A percentile compares a stretch with the other conserved stretches of the same genome.
Conservation (phyloP, 2,797 vertebrate species). For the Neomorphus geoffroyi region DNA sequence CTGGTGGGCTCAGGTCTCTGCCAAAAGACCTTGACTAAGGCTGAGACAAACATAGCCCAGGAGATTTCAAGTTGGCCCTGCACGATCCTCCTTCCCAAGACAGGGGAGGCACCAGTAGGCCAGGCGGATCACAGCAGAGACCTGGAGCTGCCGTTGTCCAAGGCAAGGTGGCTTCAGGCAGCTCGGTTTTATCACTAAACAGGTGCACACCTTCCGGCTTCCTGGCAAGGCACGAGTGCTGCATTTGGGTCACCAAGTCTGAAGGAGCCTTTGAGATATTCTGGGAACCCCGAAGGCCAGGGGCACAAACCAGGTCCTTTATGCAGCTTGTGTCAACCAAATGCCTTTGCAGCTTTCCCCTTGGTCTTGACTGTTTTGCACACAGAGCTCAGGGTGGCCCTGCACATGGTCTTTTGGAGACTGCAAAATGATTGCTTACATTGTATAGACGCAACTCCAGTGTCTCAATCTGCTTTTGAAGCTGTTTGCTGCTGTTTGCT, state of each 20-base stretch:
- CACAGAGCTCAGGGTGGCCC: background rate
- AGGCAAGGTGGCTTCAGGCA: background rate
- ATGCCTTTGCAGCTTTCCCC: background rate
- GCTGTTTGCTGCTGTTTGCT: background rate
- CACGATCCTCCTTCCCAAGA: background rate
- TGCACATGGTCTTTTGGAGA: too few species aligned
- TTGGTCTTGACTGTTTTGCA: background rate
- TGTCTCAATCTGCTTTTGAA: conserved; percentile 58
- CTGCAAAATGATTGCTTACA: background rate
- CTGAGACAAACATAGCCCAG: too few species aligned
- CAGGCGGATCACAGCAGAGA: background rate
- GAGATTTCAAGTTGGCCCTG: too few species aligned
- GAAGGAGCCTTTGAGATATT: conserved; percentile 25
- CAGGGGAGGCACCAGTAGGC: background rate
- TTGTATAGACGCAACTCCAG: conserved; percentile 58
- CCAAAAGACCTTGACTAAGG: too few species aligned
- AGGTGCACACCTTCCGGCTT: conserved; percentile 38
- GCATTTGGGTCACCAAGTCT: conserved; percentile 30
- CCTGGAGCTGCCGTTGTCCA: background rate
- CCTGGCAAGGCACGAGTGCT: background rate
- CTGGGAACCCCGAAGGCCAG: background rate
- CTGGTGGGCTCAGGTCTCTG: background rate
- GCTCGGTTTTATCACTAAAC: background rate
- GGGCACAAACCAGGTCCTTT: background rate
- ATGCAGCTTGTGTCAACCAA: background rate